Evolutionary conservation across 2,797 vertebrate species (phyloP).

Genomic region (Eulemur coronatus): DNA sequence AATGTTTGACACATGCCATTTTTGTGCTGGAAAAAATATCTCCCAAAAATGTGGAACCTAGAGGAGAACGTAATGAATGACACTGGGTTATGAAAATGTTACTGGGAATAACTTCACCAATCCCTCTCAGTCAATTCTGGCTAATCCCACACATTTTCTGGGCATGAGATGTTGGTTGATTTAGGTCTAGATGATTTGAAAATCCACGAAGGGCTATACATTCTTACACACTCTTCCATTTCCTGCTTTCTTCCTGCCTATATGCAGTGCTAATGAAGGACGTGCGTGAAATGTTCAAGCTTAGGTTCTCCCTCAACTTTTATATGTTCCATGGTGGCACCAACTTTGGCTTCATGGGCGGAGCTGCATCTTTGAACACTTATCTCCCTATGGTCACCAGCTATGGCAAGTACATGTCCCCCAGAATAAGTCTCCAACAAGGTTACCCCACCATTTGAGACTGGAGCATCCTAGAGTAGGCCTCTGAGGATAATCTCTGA

Average conservation of each 20-base stretch:
- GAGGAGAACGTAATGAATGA: not conserved
- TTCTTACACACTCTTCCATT: not conserved
- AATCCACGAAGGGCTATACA: not conserved
- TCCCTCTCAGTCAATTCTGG: not conserved
- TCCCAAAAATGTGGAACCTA: not conserved
- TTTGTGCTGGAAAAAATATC: not conserved
- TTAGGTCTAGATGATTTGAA: not conserved
- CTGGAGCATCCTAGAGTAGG: not conserved
- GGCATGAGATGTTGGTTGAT: not conserved
- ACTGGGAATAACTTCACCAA: not conserved
- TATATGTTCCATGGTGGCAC: constrained; percentile 97
- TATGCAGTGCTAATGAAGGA: constrained; percentile 81
- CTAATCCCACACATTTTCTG: not conserved
- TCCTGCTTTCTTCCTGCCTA: not conserved
- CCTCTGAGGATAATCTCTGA: not conserved
- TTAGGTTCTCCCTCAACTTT: constrained; percentile 92
- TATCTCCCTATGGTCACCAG: constrained; percentile 91
- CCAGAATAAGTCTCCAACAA: not conserved
- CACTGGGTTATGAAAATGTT: not conserved
- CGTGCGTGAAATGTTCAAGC: constrained; percentile 86
- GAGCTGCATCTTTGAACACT: constrained; percentile 85
- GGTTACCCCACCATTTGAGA: not conserved
- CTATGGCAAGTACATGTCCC: constrained; percentile 88
- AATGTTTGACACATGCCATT: not conserved
- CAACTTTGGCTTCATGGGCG: constrained; percentile 94